Percentiles rank a stretch among this genome's conserved stretches.
Evolutionary conservation across 2,888 invertebrate species (phyloP).

Genomic region (Noctua comes): DNA sequence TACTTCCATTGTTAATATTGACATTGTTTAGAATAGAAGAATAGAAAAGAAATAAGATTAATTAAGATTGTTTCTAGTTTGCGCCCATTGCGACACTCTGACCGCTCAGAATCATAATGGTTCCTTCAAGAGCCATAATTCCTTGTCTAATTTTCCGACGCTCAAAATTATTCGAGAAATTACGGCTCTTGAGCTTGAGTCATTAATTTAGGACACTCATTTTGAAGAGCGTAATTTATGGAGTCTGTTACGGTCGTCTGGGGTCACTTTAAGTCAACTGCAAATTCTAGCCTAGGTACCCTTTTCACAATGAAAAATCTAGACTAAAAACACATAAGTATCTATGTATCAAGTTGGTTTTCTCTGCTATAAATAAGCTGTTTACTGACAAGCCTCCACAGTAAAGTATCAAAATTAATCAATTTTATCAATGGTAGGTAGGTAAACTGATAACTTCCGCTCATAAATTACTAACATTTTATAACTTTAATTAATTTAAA

Average conservation of each 20-base stretch:
- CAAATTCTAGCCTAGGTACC: background rate
- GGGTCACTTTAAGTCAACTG: background rate
- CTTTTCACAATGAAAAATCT: background rate
- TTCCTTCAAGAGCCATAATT: background rate
- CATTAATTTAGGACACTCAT: background rate
- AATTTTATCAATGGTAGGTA: background rate
- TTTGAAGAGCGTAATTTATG: background rate
- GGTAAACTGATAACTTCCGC: background rate
- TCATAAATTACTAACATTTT: slow-evolving; percentile 12
- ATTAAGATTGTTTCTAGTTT: background rate
- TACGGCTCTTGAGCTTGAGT: background rate
- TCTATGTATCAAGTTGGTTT: background rate
- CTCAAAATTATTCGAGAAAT: background rate
- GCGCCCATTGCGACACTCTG: background rate
- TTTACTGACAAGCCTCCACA: background rate
- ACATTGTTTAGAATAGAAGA: too few relatives aligned
- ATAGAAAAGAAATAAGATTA: too few relatives aligned
- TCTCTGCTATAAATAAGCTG: background rate
- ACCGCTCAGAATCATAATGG: background rate
- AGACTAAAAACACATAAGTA: background rate
- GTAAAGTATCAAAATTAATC: background rate
- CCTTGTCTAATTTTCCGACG: background rate
- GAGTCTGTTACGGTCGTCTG: background rate
- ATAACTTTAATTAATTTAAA: slow-evolving; percentile 30
- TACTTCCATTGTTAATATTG: background rate